Conservation (phyloP, 2,113 vertebrate species). For the Telmatochromis sp. region DNA sequence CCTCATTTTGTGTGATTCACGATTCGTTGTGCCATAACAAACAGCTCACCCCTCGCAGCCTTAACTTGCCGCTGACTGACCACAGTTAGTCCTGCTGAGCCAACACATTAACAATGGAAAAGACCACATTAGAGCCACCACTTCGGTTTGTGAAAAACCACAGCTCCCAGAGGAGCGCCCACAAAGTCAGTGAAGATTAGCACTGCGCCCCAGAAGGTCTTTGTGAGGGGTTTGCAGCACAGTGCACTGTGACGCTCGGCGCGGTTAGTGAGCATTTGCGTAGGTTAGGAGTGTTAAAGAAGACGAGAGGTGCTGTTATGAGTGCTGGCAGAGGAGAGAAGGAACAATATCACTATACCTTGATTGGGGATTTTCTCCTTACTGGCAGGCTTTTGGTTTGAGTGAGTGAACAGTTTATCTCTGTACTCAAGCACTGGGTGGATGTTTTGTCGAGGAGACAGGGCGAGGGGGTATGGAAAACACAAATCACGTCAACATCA, state of each 20-base stretch:
- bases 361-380: conserved; percentile 83
- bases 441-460: conserved; percentile 66
- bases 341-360: conserved; percentile 76
- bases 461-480: conserved; percentile 49
- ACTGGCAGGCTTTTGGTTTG: conserved; percentile 84
- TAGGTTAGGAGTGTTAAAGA: conserved; percentile 27
- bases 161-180: conserved; percentile 41
- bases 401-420: conserved; percentile 94
- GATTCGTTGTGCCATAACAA: conserved; percentile 25
- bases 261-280: conserved; percentile 20
- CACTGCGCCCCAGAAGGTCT: background rate
- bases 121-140: conserved; percentile 41
- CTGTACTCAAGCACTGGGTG: conserved; percentile 91
- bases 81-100: conserved; percentile 29
- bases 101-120: conserved; percentile 43
- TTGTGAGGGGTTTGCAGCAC: background rate
- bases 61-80: conserved; percentile 17
- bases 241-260: background rate
- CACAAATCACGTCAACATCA: conserved; percentile 48
- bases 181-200: conserved; percentile 51
- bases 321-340: background rate
- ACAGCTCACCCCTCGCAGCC: conserved; percentile 3
- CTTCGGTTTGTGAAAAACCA: conserved; percentile 52
- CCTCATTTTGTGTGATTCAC: conserved; percentile 24
- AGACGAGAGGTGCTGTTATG: background rate